Evolutionary conservation across 2,113 vertebrate genomes (phyloP).

Genomic region (Stomatorhinus ivindoensis): DNA sequence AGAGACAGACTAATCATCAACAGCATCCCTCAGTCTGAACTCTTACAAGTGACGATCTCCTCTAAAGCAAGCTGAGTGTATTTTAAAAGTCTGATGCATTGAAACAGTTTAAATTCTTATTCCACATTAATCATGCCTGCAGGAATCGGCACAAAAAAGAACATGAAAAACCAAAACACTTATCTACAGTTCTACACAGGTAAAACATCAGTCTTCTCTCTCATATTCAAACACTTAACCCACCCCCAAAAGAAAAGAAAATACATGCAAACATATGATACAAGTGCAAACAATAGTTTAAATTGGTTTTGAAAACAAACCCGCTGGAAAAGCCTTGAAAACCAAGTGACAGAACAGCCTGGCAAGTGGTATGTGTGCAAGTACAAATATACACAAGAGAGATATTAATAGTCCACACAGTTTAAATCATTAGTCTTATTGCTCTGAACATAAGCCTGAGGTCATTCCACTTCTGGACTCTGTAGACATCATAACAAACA

Average conservation of each 20-base stretch:
- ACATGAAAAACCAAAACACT: background rate
- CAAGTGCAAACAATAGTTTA: background rate
- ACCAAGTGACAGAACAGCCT: background rate
- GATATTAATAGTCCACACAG: background rate
- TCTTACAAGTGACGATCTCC: background rate
- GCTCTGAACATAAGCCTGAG: background rate
- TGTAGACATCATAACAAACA: background rate
- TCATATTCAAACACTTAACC: background rate
- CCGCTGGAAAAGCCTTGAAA: background rate
- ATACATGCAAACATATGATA: background rate
- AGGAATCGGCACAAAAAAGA: background rate
- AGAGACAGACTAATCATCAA: background rate
- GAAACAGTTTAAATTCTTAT: background rate
- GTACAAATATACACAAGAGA: background rate
- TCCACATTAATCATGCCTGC: background rate
- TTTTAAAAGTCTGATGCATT: background rate
- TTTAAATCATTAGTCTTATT: background rate
- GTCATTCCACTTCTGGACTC: background rate
- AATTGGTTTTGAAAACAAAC: background rate
- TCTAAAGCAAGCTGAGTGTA: background rate
- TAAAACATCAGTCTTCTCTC: background rate
- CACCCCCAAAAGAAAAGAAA: background rate
- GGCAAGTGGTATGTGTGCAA: background rate
- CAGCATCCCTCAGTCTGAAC: background rate
- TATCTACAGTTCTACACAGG: background rate